A percentile compares a stretch with the other conserved stretches of the same genome.
Conservation (phyloP, 1,140 invertebrate species). For the Drosophila teissieri region DNA sequence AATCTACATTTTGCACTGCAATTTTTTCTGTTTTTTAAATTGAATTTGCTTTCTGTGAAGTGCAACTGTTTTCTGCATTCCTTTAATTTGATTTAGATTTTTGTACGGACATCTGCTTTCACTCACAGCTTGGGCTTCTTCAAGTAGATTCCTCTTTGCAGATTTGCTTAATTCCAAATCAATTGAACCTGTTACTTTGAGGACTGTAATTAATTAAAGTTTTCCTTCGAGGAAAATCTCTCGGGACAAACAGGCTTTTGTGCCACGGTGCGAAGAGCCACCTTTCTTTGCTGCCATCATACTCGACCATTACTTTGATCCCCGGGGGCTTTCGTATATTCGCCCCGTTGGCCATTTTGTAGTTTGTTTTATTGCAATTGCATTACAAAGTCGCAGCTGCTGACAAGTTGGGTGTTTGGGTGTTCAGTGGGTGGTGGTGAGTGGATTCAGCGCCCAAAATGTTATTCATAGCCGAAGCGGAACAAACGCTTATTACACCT, state of each 20-base stretch:
- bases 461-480: slow-evolving; percentile 64
- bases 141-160: neutral
- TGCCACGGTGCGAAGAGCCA: neutral
- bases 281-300: neutral
- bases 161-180: neutral
- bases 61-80: neutral
- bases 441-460: slow-evolving; percentile 24
- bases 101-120: neutral
- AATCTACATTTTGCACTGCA: too few relatives aligned
- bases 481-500: slow-evolving; percentile 72
- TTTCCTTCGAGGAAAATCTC: neutral
- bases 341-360: slow-evolving; percentile 31
- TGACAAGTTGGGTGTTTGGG: slow-evolving; percentile 44
- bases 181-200: neutral
- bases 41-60: neutral
- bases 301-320: neutral
- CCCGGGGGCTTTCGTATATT: neutral
- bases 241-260: neutral
- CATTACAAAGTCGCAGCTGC: slow-evolving; percentile 62
- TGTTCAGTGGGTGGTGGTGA: neutral
- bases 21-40: neutral
- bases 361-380: slow-evolving; percentile 69
- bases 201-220: neutral
- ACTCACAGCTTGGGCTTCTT: neutral
- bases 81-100: neutral